Evolutionary conservation across 2,888 invertebrate genomes (phyloP).

Genomic region (Gastrophysa polygoni): DNA sequence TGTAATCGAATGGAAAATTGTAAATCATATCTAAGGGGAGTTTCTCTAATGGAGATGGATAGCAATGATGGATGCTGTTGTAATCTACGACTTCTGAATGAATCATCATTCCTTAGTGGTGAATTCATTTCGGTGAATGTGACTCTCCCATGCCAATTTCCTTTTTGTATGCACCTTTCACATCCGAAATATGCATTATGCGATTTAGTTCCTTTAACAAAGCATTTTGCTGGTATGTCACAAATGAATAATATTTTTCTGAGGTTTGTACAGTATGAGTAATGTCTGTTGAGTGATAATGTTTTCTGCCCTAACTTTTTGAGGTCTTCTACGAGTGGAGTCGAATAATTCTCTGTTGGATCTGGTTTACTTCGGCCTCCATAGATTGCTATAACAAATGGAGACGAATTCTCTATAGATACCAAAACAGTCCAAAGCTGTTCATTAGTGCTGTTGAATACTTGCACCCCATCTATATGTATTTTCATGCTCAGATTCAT

Average conservation of each 20-base stretch:
- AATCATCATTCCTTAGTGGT: neutral
- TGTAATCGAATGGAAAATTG: neutral
- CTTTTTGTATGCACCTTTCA: neutral
- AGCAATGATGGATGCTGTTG: neutral
- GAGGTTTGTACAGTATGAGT: neutral
- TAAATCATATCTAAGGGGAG: neutral
- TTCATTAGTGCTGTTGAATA: no score
- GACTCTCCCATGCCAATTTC: neutral
- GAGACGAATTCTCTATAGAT: no score
- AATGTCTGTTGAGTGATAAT: neutral
- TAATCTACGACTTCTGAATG: neutral
- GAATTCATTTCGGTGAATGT: neutral
- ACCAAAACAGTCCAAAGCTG: no score
- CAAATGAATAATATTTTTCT: neutral
- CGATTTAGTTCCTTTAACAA: neutral
- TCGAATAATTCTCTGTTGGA: no score
- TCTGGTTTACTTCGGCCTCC: no score
- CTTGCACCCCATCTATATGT: no score
- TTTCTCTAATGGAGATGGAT: neutral
- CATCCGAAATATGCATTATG: neutral
- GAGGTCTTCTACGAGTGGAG: no score
- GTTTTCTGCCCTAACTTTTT: no score
- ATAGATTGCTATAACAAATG: no score
- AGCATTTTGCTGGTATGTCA: neutral
- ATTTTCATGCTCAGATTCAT: no score